These are phyloP conservation scores for Enteromius trimaculatus DNA, from an alignment of 2,797 vertebrate species.

Conservation along the genomic window DNA sequence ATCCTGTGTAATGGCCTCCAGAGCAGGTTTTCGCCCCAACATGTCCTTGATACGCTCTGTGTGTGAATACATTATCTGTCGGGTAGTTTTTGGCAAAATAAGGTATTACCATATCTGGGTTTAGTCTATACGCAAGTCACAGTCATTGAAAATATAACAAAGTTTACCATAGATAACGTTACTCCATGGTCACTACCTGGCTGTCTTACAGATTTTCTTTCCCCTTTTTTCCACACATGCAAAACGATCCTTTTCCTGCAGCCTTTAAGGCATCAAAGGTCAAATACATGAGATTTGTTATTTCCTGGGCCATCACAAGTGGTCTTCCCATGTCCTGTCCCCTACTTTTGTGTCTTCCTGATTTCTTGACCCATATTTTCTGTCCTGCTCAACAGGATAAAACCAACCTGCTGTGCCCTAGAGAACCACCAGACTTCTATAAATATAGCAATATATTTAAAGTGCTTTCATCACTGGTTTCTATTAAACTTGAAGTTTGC, in stretches of 20 bases:
- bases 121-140: not conserved
- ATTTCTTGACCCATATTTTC: constrained; percentile 15
- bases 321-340: not conserved
- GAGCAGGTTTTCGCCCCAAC: not conserved
- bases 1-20: not conserved
- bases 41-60: not conserved
- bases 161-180: not conserved
- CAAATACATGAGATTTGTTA: not conserved
- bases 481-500: too few relatives aligned
- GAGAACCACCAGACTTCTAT: not conserved
- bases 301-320: constrained; percentile 8
- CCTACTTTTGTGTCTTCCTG: not conserved
- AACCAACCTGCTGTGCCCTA: not conserved
- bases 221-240: not conserved
- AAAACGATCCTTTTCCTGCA: not conserved
- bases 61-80: not conserved
- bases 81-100: constrained; percentile 1
- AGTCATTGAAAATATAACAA: not conserved
- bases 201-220: not conserved
- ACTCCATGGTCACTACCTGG: too few relatives aligned
- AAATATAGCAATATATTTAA: not conserved
- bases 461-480: not conserved
- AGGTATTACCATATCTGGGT: not conserved
- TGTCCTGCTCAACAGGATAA: constrained; percentile 4
- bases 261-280: not conserved